A percentile compares a stretch with the other conserved stretches of the same genome.
Evolutionary conservation across 2,888 invertebrate species (phyloP).

Genomic region (Cataglyphis cursor): DNA sequence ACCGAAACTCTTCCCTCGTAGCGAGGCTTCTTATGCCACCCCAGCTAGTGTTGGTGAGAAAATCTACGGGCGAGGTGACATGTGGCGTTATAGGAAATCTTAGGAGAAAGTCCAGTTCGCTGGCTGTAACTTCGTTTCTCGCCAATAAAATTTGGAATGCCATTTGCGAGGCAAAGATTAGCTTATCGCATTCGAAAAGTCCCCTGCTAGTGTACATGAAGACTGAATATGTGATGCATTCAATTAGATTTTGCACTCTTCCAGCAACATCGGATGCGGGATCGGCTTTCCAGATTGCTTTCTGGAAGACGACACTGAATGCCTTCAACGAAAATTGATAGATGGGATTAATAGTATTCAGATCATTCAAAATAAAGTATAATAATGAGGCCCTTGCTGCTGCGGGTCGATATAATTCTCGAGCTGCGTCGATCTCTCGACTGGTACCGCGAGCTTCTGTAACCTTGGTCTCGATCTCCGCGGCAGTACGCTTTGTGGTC

Average conservation of each 20-base stretch:
- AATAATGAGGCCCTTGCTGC: conserved; percentile 97
- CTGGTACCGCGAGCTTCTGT: conserved; percentile 97
- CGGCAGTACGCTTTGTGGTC: conserved; percentile 97
- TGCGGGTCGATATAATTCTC: conserved; percentile 95
- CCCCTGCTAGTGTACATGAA: conserved; percentile 98
- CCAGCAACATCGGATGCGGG: conserved; percentile 92
- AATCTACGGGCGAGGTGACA: conserved; percentile 97
- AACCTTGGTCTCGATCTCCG: conserved; percentile 97
- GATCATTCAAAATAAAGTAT: conserved; percentile 97
- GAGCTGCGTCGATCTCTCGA: conserved; percentile 96
- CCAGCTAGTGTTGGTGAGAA: conserved; percentile 97
- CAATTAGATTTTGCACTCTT: conserved; percentile 96
- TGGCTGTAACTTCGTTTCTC: conserved; percentile 94
- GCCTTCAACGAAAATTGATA: conserved; percentile 99
- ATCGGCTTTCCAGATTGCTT: conserved; percentile 96
- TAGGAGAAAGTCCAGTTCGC: conserved; percentile 96
- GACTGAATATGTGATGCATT: conserved; percentile 97
- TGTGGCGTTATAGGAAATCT: conserved; percentile 97
- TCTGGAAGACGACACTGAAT: conserved; percentile 99
- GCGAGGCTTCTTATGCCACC: conserved; percentile 97
- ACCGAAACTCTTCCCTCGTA: conserved; percentile 95
- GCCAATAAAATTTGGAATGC: conserved; percentile 96
- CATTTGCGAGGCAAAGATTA: conserved; percentile 98
- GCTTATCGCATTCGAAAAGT: conserved; percentile 97
- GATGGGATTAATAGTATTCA: conserved; percentile 98